A percentile compares a stretch with the other conserved stretches of the same genome.
phyloP scores from a whole-genome alignment of 2,888 invertebrate genomes.

The Odontothrips loti region DNA sequence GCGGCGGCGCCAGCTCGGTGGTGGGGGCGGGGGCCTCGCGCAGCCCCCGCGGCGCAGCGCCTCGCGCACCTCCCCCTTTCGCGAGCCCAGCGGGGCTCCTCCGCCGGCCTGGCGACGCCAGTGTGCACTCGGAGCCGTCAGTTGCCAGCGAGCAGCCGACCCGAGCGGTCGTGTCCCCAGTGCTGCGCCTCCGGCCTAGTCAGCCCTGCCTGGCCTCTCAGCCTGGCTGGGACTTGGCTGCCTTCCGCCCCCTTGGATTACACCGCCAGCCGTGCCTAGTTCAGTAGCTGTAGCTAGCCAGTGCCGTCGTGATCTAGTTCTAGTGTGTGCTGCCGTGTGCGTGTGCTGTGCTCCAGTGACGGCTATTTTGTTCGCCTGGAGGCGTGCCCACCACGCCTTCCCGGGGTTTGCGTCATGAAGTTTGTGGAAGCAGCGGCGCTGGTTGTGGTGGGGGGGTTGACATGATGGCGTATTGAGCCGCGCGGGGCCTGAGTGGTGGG shows the following conservation, averaged over 20 bases:
- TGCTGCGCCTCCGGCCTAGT: neutral
- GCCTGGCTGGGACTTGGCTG: neutral
- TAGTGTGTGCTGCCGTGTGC: too few relatives aligned
- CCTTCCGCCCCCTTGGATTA: neutral
- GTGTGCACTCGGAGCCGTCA: neutral
- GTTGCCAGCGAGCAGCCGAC: neutral
- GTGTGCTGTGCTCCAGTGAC: too few relatives aligned
- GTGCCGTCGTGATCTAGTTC: neutral
- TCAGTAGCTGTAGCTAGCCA: neutral
- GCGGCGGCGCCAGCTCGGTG: neutral
- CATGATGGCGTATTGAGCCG: slow-evolving; percentile 5
- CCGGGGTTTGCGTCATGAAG: neutral
- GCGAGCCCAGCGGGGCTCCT: neutral
- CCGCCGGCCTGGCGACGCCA: neutral
- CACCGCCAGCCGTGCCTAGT: neutral
- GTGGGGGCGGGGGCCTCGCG: neutral
- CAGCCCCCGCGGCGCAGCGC: neutral
- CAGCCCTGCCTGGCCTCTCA: neutral
- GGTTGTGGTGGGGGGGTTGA: slow-evolving; percentile 11
- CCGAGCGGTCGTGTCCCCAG: neutral
- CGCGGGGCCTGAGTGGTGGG: neutral
- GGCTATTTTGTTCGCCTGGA: too few relatives aligned
- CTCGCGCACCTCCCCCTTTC: neutral
- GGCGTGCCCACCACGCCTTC: neutral
- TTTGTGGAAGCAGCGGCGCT: neutral